Percentiles rank a stretch among this genome's conserved stretches.
phyloP scores from a whole-genome alignment of 2,797 vertebrate species.

The Luscinia megarhynchos region DNA sequence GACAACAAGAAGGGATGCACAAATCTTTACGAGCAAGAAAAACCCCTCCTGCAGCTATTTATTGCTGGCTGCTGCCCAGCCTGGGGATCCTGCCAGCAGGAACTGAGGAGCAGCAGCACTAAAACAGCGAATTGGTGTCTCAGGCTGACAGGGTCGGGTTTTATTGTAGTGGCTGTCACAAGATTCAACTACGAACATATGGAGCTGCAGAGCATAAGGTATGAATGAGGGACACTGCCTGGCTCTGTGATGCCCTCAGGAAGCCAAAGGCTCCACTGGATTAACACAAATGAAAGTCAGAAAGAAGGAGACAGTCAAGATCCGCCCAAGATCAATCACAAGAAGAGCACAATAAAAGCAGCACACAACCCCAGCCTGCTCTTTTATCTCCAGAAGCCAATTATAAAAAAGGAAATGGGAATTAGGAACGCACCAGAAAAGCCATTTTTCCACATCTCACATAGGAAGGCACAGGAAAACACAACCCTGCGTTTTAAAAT shows the following conservation, averaged over 20 bases:
- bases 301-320: neutral
- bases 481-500: neutral
- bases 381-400: neutral
- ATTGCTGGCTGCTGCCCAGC: constrained; percentile 45
- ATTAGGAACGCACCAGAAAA: neutral
- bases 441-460: neutral
- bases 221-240: neutral
- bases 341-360: neutral
- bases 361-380: neutral
- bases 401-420: neutral
- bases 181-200: neutral
- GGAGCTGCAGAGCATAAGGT: constrained; percentile 8
- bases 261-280: neutral
- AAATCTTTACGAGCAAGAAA: neutral
- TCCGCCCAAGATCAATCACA: neutral
- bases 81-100: constrained; percentile 44
- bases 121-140: neutral
- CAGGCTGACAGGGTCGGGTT: neutral
- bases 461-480: neutral
- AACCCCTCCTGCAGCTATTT: neutral
- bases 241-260: neutral
- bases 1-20: neutral
- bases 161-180: constrained; percentile 30
- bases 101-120: constrained; percentile 19
- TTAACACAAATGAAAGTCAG: neutral